phyloP scores from a whole-genome alignment of 2,888 invertebrate species.

The Bedellia somnulentella region DNA sequence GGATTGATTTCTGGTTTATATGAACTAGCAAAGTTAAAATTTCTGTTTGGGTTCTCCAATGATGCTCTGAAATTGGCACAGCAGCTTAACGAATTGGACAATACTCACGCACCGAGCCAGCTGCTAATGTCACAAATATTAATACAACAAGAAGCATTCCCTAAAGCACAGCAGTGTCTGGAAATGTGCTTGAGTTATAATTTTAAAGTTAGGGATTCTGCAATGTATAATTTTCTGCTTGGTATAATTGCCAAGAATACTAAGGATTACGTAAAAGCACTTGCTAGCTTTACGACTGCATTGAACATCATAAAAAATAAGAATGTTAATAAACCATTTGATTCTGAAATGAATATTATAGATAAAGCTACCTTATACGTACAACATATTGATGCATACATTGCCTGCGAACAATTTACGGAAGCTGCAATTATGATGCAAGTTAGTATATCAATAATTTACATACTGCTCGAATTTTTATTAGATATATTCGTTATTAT shows the following conservation, averaged over 20 bases:
- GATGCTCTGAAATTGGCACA: constrained; percentile 73
- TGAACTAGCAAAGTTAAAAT: constrained; percentile 78
- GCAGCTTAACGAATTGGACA: constrained; percentile 73
- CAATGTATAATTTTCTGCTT: constrained; percentile 84
- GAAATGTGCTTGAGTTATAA: constrained; percentile 91
- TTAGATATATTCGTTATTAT: neutral
- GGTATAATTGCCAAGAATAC: constrained; percentile 81
- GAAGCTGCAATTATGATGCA: constrained; percentile 84
- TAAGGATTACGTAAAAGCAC: constrained; percentile 69
- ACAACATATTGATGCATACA: constrained; percentile 80
- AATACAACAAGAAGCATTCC: constrained; percentile 68
- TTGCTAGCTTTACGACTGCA: constrained; percentile 75
- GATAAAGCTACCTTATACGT: constrained; percentile 87
- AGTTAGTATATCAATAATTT: constrained; percentile 24
- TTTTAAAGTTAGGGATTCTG: constrained; percentile 89
- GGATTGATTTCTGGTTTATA: constrained; percentile 71
- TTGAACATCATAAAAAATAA: constrained; percentile 65
- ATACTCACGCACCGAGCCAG: constrained; percentile 82
- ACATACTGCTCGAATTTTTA: neutral
- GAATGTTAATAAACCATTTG: constrained; percentile 25
- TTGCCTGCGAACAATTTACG: constrained; percentile 67
- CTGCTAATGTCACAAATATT: constrained; percentile 85
- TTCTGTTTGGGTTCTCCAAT: constrained; percentile 74
- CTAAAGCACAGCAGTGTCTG: constrained; percentile 81
- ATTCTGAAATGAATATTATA: constrained; percentile 58